phyloP scores from a whole-genome alignment of 2,797 vertebrate genomes.

The Spondyliosoma cantharus region DNA sequence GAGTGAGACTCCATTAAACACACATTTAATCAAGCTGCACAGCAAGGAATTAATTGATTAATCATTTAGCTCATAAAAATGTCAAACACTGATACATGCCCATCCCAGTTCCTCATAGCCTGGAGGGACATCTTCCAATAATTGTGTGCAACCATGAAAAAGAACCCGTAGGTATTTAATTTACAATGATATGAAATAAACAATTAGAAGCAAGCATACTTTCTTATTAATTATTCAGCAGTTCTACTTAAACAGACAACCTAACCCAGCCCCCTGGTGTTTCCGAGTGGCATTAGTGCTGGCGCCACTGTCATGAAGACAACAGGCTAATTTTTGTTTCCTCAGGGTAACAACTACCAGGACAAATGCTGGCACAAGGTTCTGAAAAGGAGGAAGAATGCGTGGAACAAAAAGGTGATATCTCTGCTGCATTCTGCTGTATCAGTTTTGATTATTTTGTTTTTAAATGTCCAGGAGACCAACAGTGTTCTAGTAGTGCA shows the following conservation, averaged over 20 bases:
- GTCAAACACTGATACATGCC: conserved; percentile 40
- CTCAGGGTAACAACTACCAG: no score
- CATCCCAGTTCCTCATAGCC: conserved; percentile 22
- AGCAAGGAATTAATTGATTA: conserved; percentile 45
- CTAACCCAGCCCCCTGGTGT: no score
- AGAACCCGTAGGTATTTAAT: conserved; percentile 9
- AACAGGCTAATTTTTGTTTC: no score
- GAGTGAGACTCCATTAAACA: conserved; percentile 23
- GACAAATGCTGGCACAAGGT: no score
- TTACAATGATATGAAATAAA: conserved; percentile 23
- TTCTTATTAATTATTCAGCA: not conserved
- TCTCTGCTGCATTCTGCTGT: no score
- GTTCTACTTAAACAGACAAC: conserved; percentile 10
- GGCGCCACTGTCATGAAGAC: no score
- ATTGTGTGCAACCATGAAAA: conserved; percentile 11
- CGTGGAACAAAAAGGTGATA: no score
- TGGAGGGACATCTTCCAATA: conserved; percentile 33
- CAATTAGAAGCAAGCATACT: conserved; percentile 1
- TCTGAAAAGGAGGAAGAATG: no score
- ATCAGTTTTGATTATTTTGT: no score
- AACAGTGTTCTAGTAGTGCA: no score
- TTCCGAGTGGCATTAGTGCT: no score
- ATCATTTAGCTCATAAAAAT: conserved; percentile 43
- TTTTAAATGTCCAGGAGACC: no score
- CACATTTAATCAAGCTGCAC: conserved; percentile 53